A percentile compares a stretch with the other conserved stretches of the same genome.
Conservation (phyloP, 2,113 vertebrate genomes). For the Mus musculus region GRCm39 chr11:75089501-75090000, state of each 20-base stretch:
- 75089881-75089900: slow-evolving; percentile 20
- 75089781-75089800: slow-evolving; percentile 82
- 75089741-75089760: slow-evolving; percentile 82
- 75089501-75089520: slow-evolving; percentile 2
- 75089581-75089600: slow-evolving; percentile 19
- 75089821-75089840: slow-evolving; percentile 79
- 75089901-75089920: slow-evolving; percentile 20
- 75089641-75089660: slow-evolving; percentile 66
- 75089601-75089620: background rate
- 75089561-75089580: slow-evolving; percentile 24
- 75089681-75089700: slow-evolving; percentile 74
- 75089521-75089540: slow-evolving; percentile 22
- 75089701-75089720: slow-evolving; percentile 71
- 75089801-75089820: slow-evolving; percentile 78
- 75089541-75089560: slow-evolving; percentile 38
- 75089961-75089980: background rate
- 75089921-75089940: background rate
- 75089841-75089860: slow-evolving; percentile 70
- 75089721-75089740: slow-evolving; percentile 80
- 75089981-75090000: background rate
- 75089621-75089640: slow-evolving; percentile 47
- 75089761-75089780: slow-evolving; percentile 82
- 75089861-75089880: slow-evolving; percentile 64
- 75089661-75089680: slow-evolving; percentile 60
- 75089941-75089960: background rate